A percentile compares a stretch with the other conserved stretches of the same genome.
These are phyloP conservation scores for Brachypterus glaber DNA, from an alignment of 2,888 invertebrate genomes.

Conservation along the genomic window DNA sequence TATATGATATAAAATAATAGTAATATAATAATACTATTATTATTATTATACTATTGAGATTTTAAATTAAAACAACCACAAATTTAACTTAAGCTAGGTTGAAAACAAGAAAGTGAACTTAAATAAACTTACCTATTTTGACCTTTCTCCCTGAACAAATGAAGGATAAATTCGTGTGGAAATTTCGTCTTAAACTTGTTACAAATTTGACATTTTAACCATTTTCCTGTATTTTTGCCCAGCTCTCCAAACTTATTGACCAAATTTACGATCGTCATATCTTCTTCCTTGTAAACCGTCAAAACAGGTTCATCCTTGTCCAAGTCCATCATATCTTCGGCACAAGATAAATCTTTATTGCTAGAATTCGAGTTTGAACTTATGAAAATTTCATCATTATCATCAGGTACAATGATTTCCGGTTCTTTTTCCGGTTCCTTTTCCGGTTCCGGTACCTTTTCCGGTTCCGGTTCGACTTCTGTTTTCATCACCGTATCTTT, in stretches of 20 bases:
- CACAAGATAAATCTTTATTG: no score
- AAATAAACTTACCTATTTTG: constrained; percentile 48
- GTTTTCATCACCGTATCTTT: no score
- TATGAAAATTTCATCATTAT: no score
- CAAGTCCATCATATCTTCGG: constrained; percentile 13
- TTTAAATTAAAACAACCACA: constrained; percentile 1
- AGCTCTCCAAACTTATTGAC: constrained; percentile 6
- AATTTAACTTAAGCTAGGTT: constrained; percentile 4
- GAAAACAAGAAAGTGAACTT: constrained; percentile 4
- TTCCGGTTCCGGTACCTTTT: no score
- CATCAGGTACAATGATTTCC: no score
- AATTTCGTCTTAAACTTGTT: constrained; percentile 47
- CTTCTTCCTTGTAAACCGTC: constrained; percentile 8
- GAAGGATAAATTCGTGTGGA: constrained; percentile 52
- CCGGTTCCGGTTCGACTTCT: no score
- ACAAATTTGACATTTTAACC: constrained; percentile 55
- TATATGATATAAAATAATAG: constrained; percentile 7
- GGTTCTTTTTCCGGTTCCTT: no score
- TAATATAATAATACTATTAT: constrained; percentile 5
- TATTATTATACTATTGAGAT: constrained; percentile 5
- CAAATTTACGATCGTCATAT: constrained; percentile 10
- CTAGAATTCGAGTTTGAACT: no score
- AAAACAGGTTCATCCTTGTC: constrained; percentile 15
- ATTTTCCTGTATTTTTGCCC: constrained; percentile 28
- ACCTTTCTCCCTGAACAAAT: constrained; percentile 57